Conservation (phyloP, 35 echinoderm and acorn worm genomes). For the Patiria miniata region DNA sequence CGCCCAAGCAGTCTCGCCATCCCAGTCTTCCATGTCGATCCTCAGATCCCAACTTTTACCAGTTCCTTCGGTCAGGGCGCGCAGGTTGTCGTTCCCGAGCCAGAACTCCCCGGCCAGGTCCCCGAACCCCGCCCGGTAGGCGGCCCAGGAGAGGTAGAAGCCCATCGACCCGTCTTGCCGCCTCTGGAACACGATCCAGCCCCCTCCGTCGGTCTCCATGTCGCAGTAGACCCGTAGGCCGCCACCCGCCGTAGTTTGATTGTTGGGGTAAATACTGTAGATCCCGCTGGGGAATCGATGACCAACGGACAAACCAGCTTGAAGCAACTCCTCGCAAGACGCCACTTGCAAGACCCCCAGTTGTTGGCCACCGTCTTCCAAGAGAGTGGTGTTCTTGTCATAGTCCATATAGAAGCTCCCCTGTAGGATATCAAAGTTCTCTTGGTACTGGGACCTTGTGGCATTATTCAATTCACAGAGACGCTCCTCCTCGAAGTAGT, state of each 20-base stretch:
- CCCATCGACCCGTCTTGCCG: slow-evolving; percentile 5
- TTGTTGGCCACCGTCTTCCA: neutral
- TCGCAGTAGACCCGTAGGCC: neutral
- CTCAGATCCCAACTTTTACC: too few relatives aligned
- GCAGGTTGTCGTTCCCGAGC: slow-evolving; percentile 47
- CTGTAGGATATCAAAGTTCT: neutral
- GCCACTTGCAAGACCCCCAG: neutral
- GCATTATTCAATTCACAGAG: slow-evolving; percentile 1
- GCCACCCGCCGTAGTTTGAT: too few relatives aligned
- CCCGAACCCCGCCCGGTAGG: slow-evolving; percentile 32
- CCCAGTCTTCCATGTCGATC: too few relatives aligned
- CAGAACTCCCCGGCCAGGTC: slow-evolving; percentile 22
- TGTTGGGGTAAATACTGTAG: too few relatives aligned
- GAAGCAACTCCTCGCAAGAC: neutral
- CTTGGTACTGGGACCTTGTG: neutral
- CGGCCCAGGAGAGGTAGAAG: slow-evolving; percentile 26
- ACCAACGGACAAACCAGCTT: too few relatives aligned
- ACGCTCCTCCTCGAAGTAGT: neutral
- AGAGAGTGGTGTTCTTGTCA: neutral
- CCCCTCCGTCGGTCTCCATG: slow-evolving; percentile 35
- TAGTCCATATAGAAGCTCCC: neutral
- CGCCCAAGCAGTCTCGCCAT: neutral
- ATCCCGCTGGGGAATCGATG: too few relatives aligned
- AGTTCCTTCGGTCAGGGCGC: neutral
- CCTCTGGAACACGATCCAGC: slow-evolving; percentile 39